Conservation (phyloP, 1,140 invertebrate species). For the Drosophila ercepeae region DNA sequence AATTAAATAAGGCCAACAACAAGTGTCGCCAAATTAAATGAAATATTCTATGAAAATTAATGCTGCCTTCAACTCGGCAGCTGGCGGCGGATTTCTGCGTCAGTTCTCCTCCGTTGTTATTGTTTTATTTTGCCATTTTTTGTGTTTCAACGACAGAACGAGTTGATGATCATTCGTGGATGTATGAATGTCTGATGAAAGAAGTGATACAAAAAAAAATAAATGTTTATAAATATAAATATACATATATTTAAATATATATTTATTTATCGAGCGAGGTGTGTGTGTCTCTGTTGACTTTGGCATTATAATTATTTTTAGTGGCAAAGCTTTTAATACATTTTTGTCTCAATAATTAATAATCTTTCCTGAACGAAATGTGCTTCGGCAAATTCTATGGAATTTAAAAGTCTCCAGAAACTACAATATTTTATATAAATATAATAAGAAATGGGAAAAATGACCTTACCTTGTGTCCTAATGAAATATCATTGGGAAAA, state of each 20-base stretch:
- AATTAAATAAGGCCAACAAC: conserved; percentile 32
- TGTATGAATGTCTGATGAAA: conserved; percentile 55
- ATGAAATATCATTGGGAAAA: background rate
- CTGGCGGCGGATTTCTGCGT: conserved; percentile 64
- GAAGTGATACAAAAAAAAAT: conserved; percentile 63
- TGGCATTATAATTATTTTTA: conserved; percentile 54
- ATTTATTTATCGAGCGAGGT: conserved; percentile 19
- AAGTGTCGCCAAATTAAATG: conserved; percentile 32
- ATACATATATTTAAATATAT: conserved; percentile 18
- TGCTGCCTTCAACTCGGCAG: conserved; percentile 68
- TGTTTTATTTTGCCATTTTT: conserved; percentile 48
- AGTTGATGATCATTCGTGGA: conserved; percentile 39
- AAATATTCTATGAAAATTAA: conserved; percentile 43
- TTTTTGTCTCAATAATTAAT: conserved; percentile 31
- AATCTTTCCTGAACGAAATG: conserved; percentile 10
- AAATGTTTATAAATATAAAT: conserved; percentile 22
- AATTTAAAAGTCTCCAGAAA: background rate
- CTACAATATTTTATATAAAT: background rate
- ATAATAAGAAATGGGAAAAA: background rate
- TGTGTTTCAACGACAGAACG: conserved; percentile 56
- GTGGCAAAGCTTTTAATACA: conserved; percentile 40
- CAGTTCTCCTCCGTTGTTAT: conserved; percentile 45
- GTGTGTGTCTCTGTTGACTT: conserved; percentile 51
- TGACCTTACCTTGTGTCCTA: conserved; percentile 29
- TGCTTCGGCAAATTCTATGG: background rate